These are phyloP conservation scores for Leptonema lineaticorne DNA, from an alignment of 1,140 invertebrate species.

Conservation along the genomic window DNA sequence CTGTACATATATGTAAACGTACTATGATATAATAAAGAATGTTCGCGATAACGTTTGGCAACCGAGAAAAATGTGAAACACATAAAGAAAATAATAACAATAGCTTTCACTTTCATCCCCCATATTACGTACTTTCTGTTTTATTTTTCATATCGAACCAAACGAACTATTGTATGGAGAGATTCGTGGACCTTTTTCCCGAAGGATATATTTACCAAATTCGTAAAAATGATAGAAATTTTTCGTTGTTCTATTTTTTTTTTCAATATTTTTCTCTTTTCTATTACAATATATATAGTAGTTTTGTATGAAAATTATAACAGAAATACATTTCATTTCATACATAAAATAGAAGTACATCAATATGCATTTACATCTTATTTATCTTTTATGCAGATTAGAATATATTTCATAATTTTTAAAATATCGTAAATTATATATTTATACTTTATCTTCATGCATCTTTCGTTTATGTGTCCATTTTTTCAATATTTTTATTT, in stretches of 20 bases:
- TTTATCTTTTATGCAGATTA: too few relatives aligned
- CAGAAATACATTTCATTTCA: too few relatives aligned
- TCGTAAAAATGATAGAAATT: background rate
- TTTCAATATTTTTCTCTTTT: background rate
- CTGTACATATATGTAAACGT: background rate
- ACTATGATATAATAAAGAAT: background rate
- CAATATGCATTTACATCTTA: too few relatives aligned
- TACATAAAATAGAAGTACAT: too few relatives aligned
- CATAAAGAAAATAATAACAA: conserved; percentile 28
- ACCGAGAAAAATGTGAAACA: conserved; percentile 13
- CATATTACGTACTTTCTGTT: conserved; percentile 27
- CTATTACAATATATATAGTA: background rate
- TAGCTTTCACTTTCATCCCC: conserved; percentile 29
- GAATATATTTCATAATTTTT: too few relatives aligned
- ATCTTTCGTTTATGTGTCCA: too few relatives aligned
- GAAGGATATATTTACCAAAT: conserved; percentile 4
- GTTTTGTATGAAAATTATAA: too few relatives aligned
- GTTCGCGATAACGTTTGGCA: background rate
- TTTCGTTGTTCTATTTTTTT: background rate
- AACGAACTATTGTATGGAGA: conserved; percentile 5
- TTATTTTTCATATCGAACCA: conserved; percentile 26
- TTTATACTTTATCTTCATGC: too few relatives aligned
- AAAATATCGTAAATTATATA: too few relatives aligned
- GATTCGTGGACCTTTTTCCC: background rate
- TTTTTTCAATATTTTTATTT: too few relatives aligned